phyloP scores from a whole-genome alignment of 2,888 invertebrate genomes.

The Microplitis manilae region DNA sequence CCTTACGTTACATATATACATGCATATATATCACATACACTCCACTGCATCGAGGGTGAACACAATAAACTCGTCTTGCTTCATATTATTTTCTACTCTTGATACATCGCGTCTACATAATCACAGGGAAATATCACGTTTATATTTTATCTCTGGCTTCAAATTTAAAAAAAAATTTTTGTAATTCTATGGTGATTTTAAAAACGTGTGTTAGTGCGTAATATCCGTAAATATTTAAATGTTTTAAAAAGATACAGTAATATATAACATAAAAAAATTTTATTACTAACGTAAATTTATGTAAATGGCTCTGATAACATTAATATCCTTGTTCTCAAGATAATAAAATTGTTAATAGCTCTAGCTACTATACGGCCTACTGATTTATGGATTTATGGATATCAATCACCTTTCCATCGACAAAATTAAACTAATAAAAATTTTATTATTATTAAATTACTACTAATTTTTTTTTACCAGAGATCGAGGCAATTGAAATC shows the following conservation, averaged over 20 bases:
- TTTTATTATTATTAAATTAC: slow-evolving; percentile 20
- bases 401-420: slow-evolving; percentile 6
- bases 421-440: slow-evolving; percentile 34
- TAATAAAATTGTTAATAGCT: slow-evolving; percentile 5
- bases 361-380: background rate
- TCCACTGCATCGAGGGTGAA: background rate
- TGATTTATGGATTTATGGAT: slow-evolving; percentile 12
- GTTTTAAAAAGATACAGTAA: background rate
- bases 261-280: background rate
- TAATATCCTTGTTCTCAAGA: slow-evolving; percentile 19
- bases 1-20: slow-evolving; percentile 15
- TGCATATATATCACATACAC: background rate
- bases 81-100: background rate
- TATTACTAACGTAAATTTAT: background rate
- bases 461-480: background rate
- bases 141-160: background rate
- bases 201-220: no score
- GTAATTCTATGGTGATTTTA: no score
- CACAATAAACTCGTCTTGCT: background rate
- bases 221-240: background rate
- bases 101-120: background rate
- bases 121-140: background rate
- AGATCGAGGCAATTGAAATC: slow-evolving; percentile 9
- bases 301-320: slow-evolving; percentile 18
- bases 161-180: background rate